Evolutionary conservation across 2,888 invertebrate species (phyloP), one percentile per base, ranked within the genome.

Genomic region (Patella pellucida): DNA sequence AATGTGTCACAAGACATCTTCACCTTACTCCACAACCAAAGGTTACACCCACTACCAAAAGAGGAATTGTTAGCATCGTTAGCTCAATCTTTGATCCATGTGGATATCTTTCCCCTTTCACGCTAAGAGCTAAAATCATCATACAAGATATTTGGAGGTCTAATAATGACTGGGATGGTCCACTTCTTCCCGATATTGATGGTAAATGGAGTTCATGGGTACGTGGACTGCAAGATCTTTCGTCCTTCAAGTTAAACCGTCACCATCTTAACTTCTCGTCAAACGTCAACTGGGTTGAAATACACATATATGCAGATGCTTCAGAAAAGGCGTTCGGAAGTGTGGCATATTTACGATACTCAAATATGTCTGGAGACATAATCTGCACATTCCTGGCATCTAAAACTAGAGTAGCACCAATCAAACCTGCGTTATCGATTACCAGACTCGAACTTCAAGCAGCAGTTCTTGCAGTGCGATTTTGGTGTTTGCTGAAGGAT

Each of bases 91-190:
- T 68, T 52, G 73, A 73, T 50, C 62, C 73, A 7, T 52, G 41
- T 68, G 73, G 73, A 16, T 68, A 41, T 51, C n/a, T 67, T 11
- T n/a, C 75, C 12, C 75, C 54, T 3, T 72, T 54, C 72, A 72
- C 56, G 15, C 4, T 72, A 41, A 23, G 72, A 27, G 72, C 72
- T 41, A 72, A 52, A 56, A 31, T 19, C 19, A n/a, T 62, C 19
- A 62, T 62, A 19, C 56, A 62, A 19, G 56, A 62, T 9, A 15
- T 62, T 54, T 23, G 52, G 72, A 41, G 41, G 12, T 9, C 54
- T 15, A 56, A 72, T n/a, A n/a, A 41, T 52, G 72, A 72, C 41
- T 72, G 54, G 72, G 72, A 72, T 54, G 72, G 62, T 41, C 31
- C 52, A 56, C 72, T 54, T 14, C 72, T 62, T 16, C 16, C 15